These are phyloP conservation scores for Rousettus leschenaultii DNA, from an alignment of 2,113 vertebrate species.

Conservation along the genomic window DNA sequence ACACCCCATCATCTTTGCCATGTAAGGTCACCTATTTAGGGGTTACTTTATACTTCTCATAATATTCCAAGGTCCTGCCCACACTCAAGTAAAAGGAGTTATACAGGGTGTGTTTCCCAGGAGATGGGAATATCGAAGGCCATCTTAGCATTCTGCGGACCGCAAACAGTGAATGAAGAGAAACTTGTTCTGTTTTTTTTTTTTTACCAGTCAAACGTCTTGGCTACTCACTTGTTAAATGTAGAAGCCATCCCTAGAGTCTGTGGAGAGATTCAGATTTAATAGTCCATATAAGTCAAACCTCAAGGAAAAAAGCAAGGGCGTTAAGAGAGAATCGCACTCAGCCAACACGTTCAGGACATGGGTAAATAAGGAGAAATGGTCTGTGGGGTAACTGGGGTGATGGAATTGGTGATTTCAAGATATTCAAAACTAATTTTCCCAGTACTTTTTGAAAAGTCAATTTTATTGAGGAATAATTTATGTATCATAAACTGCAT, in stretches of 20 bases:
- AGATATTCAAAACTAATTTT: not conserved
- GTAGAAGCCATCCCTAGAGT: not conserved
- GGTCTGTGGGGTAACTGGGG: not conserved
- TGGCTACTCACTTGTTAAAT: not conserved
- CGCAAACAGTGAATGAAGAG: not conserved
- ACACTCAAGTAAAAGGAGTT: not conserved
- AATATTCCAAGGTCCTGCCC: not conserved
- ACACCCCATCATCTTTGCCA: not conserved
- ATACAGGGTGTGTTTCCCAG: not conserved
- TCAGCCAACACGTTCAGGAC: not conserved
- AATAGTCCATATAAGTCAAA: not conserved
- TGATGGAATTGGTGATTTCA: slow-evolving; percentile 9
- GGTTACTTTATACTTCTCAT: not conserved
- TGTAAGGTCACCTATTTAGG: not conserved
- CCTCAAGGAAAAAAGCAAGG: not conserved
- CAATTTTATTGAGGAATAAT: not conserved
- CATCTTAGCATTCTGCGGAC: not conserved
- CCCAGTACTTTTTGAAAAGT: not conserved
- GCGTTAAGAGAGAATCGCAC: not conserved
- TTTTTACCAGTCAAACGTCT: not conserved
- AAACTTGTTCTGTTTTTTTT: not conserved
- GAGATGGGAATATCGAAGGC: not conserved
- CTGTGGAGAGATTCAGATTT: not conserved
- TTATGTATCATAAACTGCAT: not conserved
- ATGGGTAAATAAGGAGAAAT: not conserved